These are phyloP conservation scores for Mechanitis messenoides DNA, from an alignment of 2,888 invertebrate species.

Conservation along the genomic window DNA sequence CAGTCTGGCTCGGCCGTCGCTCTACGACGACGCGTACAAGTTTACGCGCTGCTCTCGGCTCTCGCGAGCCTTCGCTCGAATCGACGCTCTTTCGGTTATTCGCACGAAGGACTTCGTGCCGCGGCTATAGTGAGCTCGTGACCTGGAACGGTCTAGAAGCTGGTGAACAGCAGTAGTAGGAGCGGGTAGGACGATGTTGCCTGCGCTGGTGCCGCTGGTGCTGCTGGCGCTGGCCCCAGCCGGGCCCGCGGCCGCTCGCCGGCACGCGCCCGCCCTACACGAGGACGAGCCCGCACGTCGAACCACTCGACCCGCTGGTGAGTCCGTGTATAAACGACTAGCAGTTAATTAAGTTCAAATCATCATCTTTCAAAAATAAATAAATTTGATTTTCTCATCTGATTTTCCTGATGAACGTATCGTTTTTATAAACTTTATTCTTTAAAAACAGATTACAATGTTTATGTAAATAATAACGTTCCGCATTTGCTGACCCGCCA, in stretches of 20 bases:
- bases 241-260: constrained; percentile 61
- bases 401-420: constrained; percentile 8
- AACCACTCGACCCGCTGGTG: constrained; percentile 81
- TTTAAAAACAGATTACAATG: constrained; percentile 41
- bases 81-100: constrained; percentile 44
- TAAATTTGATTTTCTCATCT: constrained; percentile 10
- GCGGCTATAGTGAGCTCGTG: constrained; percentile 72
- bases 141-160: constrained; percentile 56
- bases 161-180: constrained; percentile 45
- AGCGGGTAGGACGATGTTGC: constrained; percentile 57
- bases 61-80: constrained; percentile 49
- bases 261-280: constrained; percentile 79
- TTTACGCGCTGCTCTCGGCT: constrained; percentile 51
- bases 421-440: constrained; percentile 12
- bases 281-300: constrained; percentile 82
- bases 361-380: constrained; percentile 16
- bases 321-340: constrained; percentile 46
- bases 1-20: constrained; percentile 72
- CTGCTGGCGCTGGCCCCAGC: constrained; percentile 59
- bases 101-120: constrained; percentile 52
- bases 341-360: constrained; percentile 14
- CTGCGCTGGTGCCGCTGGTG: constrained; percentile 55
- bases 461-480: constrained; percentile 63
- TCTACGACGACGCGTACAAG: constrained; percentile 61
- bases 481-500: constrained; percentile 40